Percentiles rank a stretch among this genome's conserved stretches.
These are phyloP conservation scores for Pagetopsis macropterus DNA, from an alignment of 2,797 vertebrate genomes.

Conservation along the genomic window DNA sequence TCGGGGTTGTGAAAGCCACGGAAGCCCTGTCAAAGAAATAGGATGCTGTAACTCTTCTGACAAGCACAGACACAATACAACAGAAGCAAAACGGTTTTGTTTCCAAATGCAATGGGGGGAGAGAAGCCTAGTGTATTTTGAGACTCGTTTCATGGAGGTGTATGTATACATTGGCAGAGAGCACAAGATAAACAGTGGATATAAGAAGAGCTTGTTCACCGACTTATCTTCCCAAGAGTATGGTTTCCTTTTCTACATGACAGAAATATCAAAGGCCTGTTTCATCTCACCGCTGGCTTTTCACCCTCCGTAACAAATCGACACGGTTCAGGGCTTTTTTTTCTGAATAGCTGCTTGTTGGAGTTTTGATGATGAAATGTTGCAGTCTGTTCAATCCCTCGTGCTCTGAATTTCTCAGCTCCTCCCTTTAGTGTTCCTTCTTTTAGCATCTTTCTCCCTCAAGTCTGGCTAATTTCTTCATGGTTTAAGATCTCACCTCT, in stretches of 20 bases:
- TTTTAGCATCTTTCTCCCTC: constrained; percentile 24
- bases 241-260: constrained; percentile 64
- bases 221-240: constrained; percentile 58
- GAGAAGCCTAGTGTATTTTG: constrained; percentile 42
- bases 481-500: constrained; percentile 33
- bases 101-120: constrained; percentile 34
- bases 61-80: constrained; percentile 24
- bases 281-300: constrained; percentile 73
- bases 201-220: constrained; percentile 54
- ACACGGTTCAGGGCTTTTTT: constrained; percentile 55
- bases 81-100: constrained; percentile 36
- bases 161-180: constrained; percentile 59
- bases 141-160: constrained; percentile 40
- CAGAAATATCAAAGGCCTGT: constrained; percentile 79
- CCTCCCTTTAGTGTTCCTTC: constrained; percentile 52
- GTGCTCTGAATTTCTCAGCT: constrained; percentile 54
- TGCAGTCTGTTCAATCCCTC: constrained; percentile 65
- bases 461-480: constrained; percentile 33
- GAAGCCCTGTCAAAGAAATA: constrained; percentile 40
- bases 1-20: constrained; percentile 20
- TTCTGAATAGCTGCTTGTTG: constrained; percentile 65
- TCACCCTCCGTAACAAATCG: constrained; percentile 76
- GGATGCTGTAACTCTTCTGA: constrained; percentile 50
- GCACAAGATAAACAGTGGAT: constrained; percentile 70
- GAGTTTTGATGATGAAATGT: constrained; percentile 79